phyloP scores from a whole-genome alignment of 2,888 invertebrate species.

The Drosophila greeni region DNA sequence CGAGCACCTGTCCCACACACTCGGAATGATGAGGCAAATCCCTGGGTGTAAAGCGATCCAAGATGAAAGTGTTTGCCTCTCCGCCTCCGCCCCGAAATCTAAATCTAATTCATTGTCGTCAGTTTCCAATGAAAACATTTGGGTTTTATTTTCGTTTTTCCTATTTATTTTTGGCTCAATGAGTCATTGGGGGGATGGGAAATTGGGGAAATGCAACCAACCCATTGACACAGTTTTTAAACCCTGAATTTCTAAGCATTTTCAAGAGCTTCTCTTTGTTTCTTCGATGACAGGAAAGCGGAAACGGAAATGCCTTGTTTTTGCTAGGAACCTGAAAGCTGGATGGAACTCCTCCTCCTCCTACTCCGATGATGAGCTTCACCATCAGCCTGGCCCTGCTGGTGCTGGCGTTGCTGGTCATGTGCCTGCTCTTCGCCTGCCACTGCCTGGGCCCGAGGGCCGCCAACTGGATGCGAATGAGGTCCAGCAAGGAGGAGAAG shows the following conservation, averaged over 20 bases:
- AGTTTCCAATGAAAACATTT: constrained; percentile 58
- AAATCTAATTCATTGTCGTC: constrained; percentile 6
- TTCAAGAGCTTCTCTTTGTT: background rate
- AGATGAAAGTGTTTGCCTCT: constrained; percentile 66
- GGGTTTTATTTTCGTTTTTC: constrained; percentile 47
- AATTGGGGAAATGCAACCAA: constrained; percentile 2
- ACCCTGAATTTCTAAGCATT: background rate
- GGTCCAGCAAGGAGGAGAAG: constrained; percentile 79
- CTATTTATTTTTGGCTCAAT: background rate
- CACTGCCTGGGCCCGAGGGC: constrained; percentile 77
- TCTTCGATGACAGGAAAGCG: background rate
- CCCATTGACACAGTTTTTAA: background rate
- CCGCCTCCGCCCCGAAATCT: constrained; percentile 1
- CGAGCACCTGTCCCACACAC: constrained; percentile 25
- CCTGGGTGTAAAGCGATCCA: constrained; percentile 64
- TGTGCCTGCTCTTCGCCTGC: constrained; percentile 76
- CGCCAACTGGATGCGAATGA: constrained; percentile 76
- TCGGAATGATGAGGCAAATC: constrained; percentile 26
- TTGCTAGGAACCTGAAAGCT: constrained; percentile 37
- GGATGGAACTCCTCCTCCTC: constrained; percentile 71
- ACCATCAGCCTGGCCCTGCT: constrained; percentile 73
- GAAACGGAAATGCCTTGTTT: background rate
- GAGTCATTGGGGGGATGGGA: constrained; percentile 23
- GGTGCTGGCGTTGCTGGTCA: constrained; percentile 69
- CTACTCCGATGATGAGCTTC: constrained; percentile 64